Evolutionary conservation across 1,140 invertebrate genomes (phyloP), one percentile per base, ranked within the genome.

Genomic region (Phortica variegata): DNA sequence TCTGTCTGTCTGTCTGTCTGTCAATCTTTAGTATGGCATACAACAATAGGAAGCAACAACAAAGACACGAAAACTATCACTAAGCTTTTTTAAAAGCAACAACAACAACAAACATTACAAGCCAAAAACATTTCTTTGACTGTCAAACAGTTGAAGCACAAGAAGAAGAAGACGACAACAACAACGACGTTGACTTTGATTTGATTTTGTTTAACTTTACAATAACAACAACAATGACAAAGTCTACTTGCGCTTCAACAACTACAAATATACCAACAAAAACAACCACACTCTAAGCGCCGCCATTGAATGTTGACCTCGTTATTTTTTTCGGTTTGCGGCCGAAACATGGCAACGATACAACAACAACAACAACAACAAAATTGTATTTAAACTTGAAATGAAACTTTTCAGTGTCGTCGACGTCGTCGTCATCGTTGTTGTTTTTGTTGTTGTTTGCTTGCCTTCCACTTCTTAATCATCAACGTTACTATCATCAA

Each of bases 271-370:
- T n/a, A n/a, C n/a, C n/a, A n/a, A n/a, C 26, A 29, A 29, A 29
- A 29, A 12, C 26, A 29, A 29, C 6, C 6, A 6, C 51, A 47
- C 37, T 50, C 44, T 56, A 49, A 66, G 60, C 63, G 63, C 63
- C 63, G 63, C 63, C 63, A 66, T 66, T 66, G 63, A 66, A 63
- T 68, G 57, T 43, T 68, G 63, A 68, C 63, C 63, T 68, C 63
- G 65, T 68, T 68, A 65, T 16, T 45, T 38, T 40, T 38, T 42
- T 21, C 23, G 42, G 49, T 61, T 51, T 47, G 55, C 42, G 48
- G 48, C 58, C 59, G 63, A 63, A 60, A 26, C 23, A 26, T 26
- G 5, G 10, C n/a, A 26, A 26, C 10, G 23, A 26, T 6, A 26
- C 5, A 26, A 26, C 23, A 5, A 26, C 60, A 66, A 66, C 63